Evolutionary conservation across 37 sponge, comb jelly and placozoan genomes (phyloP).

Genomic region (Theonella swinhoei): DNA sequence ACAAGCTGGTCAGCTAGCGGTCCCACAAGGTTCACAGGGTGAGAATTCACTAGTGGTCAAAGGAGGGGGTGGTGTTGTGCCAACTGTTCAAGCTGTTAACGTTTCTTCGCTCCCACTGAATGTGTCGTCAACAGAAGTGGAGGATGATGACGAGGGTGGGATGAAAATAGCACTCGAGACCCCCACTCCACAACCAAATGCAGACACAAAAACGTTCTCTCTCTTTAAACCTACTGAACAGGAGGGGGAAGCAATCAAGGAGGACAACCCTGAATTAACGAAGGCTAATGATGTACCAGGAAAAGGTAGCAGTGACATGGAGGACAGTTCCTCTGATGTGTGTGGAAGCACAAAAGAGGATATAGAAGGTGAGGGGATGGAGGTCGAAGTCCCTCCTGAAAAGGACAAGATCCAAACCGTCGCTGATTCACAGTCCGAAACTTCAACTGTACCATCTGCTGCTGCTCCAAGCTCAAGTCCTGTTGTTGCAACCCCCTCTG

Average conservation of each 20-base stretch:
- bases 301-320: no score
- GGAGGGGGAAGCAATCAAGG: neutral
- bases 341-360: neutral
- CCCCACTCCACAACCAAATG: neutral
- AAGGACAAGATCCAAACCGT: no score
- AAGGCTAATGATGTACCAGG: neutral
- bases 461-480: no score
- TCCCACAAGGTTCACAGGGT: neutral
- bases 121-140: neutral
- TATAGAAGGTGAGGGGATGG: neutral
- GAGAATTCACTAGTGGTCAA: neutral
- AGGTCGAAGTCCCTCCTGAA: neutral
- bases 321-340: no score
- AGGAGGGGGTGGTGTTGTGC: neutral
- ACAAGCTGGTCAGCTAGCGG: neutral
- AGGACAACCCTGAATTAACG: neutral
- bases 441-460: neutral
- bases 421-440: neutral
- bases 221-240: neutral
- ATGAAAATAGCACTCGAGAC: neutral
- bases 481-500: neutral
- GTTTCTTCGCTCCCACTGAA: neutral
- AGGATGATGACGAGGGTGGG: neutral
- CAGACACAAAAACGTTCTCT: neutral
- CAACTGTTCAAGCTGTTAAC: neutral